Base-by-base conservation (phyloP, 2,113 vertebrate species). In the Spea multiplicata region DNA sequence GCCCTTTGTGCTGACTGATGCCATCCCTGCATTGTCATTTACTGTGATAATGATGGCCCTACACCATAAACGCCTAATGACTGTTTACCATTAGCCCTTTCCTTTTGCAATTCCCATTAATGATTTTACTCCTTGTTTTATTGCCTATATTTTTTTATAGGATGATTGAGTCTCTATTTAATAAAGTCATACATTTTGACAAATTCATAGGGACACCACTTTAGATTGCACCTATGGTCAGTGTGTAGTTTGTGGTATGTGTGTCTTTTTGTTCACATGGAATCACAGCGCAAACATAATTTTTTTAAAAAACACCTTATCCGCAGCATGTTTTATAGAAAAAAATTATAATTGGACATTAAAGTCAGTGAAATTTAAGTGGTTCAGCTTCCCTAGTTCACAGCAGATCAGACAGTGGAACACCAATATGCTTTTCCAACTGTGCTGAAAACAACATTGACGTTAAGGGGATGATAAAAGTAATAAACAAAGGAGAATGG, bases 381-480 rank as follows among this genome's bases (percentile, higher is more conserved):
- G 6, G 52, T n/a, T 50, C 50, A 17, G 52, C 49, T 30, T 67
- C 74, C 44, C 74, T 50, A 57, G 16, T 76, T 76, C 66, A 76
- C 66, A 48, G 66, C 67, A 69, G 65, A 68, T 50, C 50, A 69
- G 66, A 53, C 30, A 47, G 2, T 16, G 66, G 48, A 53, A 53
- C 52, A 48, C 17, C 75, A 69, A 61, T 76, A 17, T 69, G 75
- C 46, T 76, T 59, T 76, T 76, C 75, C 65, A 69, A 14, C 75
- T 68, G 75, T 76, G 75, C 52, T 13, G 53, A 76, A 68, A 59
- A 49, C 53, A 59, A 49, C 53, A 69, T 48, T 68, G 52, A 14
- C 44, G 47, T 67, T 76, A 45, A 69, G 53, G 16, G 12, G 10
- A 76, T 59, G 4, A 69, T 59, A 44, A 59, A 76, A 53, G 30